Base-by-base conservation (phyloP, 2,113 vertebrate genomes). In the Odontesthes bonariensis region DNA sequence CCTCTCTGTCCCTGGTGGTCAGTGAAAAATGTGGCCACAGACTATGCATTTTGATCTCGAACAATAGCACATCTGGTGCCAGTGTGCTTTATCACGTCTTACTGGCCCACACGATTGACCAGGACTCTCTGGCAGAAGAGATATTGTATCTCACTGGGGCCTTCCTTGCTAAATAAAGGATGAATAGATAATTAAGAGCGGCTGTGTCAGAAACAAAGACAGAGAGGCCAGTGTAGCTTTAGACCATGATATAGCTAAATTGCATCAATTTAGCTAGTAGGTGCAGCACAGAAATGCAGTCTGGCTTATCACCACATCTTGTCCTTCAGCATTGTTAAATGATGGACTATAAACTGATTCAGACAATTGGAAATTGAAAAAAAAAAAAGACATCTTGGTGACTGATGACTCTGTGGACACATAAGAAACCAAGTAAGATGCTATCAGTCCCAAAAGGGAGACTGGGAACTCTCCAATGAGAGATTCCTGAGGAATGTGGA, bases 251-350 rank as follows among this genome's bases (percentile, higher is more conserved):
- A 81, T 78, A 60, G 68, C 12, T 73, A 77, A 86, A 72, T 81
- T 68, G 63, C 63, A 79, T 75, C 83, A 12, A 87, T 91, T 89
- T 83, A 82, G 72, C 58, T 35, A 32, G 47, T 76, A 88, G 80
- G 83, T 88, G 81, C 85, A 70, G 57, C n/a, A 38, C 17, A 22
- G 78, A 73, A 80, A 66, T 82, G 55, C 80, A 67, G 51, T 53
- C 32, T 12, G 52, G 44, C 51, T 33, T 54, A 55, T 79, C 66
- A 31, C 17, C n/a, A 60, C 1, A 5, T 20, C 32, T 46, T 70
- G 60, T 81, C 8, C 54, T 47, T 62, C 49, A 20, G 47, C 23
- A n/a, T 31, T 75, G 38, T 27, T 42, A 47, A 33, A 6, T 80
- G 57, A 76, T 83, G 75, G 57, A 73, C 27, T 71, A 8, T 17